Evolutionary conservation across 2,113 vertebrate genomes (phyloP), one percentile per base, ranked within the genome.

Genomic region (Formicarius rufipectus): DNA sequence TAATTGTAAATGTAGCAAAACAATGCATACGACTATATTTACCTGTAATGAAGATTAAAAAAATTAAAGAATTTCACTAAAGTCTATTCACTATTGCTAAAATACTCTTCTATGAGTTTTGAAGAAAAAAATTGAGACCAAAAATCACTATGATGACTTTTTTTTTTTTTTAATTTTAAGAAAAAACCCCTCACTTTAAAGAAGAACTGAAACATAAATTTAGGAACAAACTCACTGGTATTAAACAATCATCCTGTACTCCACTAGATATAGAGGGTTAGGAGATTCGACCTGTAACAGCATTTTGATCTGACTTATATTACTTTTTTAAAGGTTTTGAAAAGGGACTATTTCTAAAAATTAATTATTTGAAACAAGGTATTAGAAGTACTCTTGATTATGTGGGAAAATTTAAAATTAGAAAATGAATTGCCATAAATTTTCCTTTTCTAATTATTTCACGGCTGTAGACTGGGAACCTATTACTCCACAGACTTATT

Each of bases 101-200:
- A 47, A 88, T 75, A 44, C 17, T n/a, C n/a, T n/a, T n/a, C 0
- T 3, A 52, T 1, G 7, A 22, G 1, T 28, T 88, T 44, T 58
- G 21, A 67, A 56, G 28, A 62, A 56, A 77, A 78, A 84, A 49
- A 12, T 1, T 33, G 2, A 64, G 9, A 44, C 3, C 0, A 0
- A 74, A 94, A 75, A 75, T 25, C 24, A 63, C 12, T 28, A 8
- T n/a, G 10, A 73, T 6, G 12, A 73, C 5, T 39, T 66, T 47
- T 37, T 45, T 39, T 3, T 52, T 42, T 42, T 42, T n/a, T n/a
- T n/a, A n/a, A 52, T 63, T 81, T 35, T 39, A 59, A 87, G 87
- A 84, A 74, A 62, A 42, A 42, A 42, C 40, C 40, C 40, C 1
- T 68, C 0, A 39, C 40, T 86, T 75, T 12, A 83, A 83, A 47